These are phyloP conservation scores for Schizaphis graminum DNA, from an alignment of 2,888 invertebrate genomes.

Conservation along the genomic window DNA sequence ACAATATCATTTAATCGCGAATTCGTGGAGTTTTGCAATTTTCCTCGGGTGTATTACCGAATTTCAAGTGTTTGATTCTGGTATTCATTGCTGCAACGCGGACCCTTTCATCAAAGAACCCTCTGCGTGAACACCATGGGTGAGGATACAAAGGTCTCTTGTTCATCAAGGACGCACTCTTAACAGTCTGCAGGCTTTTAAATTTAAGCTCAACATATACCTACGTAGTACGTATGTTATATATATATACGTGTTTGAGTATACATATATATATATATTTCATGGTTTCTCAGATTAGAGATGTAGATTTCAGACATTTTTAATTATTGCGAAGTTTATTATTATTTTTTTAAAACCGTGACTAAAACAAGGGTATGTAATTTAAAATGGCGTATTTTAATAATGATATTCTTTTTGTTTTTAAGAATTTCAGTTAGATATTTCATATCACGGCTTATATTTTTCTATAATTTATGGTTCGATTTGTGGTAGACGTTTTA, in stretches of 20 bases:
- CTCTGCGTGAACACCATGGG: constrained; percentile 28
- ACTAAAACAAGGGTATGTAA: constrained; percentile 32
- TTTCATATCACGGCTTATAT: background rate
- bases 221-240: background rate
- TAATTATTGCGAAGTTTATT: constrained; percentile 44
- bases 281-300: constrained; percentile 41
- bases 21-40: constrained; percentile 22
- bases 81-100: constrained; percentile 18
- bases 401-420: background rate
- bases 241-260: constrained; percentile 17
- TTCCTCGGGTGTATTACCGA: constrained; percentile 29
- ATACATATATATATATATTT: background rate
- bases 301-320: constrained; percentile 53
- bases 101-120: constrained; percentile 41
- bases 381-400: constrained; percentile 17
- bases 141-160: constrained; percentile 48
- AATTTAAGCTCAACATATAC: constrained; percentile 42
- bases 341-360: constrained; percentile 31
- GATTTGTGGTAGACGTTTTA: background rate
- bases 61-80: constrained; percentile 49
- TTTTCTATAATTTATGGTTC: background rate
- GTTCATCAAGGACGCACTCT: constrained; percentile 50
- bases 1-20: constrained; percentile 56
- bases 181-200: constrained; percentile 41
- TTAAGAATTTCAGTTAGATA: background rate